phyloP scores from a whole-genome alignment of 2,113 vertebrate genomes.

The Gymnarchus niloticus region DNA sequence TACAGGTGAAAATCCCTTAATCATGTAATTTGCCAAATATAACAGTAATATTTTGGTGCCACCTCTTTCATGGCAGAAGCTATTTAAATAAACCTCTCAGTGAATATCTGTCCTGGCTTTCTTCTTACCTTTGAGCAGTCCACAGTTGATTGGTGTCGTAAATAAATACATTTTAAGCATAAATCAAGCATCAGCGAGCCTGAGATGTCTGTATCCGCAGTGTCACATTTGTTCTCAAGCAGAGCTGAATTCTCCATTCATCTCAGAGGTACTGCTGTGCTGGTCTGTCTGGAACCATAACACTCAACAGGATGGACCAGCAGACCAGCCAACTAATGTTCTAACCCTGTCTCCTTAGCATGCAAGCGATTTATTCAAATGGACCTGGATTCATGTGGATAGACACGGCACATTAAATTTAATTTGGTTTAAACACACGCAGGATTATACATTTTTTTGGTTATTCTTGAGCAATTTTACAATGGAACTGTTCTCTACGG shows the following conservation, averaged over 20 bases:
- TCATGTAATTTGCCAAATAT: background rate
- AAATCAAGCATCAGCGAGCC: slow-evolving; percentile 8
- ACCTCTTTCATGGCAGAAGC: too few relatives aligned
- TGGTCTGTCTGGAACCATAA: background rate
- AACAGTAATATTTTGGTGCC: background rate
- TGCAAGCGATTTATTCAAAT: background rate
- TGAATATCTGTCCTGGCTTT: too few relatives aligned
- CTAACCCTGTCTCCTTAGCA: background rate
- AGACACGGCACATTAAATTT: background rate
- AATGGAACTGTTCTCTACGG: too few relatives aligned
- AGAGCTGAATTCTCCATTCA: too few relatives aligned
- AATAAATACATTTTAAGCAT: too few relatives aligned
- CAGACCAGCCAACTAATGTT: background rate
- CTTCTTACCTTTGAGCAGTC: too few relatives aligned
- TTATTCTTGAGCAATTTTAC: too few relatives aligned
- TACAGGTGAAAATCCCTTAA: background rate
- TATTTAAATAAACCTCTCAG: too few relatives aligned
- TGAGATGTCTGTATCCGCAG: slow-evolving; percentile 22
- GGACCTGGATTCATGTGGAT: background rate
- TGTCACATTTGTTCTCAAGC: slow-evolving; percentile 29
- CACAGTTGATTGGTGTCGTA: too few relatives aligned
- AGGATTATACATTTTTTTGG: too few relatives aligned
- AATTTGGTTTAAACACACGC: too few relatives aligned
- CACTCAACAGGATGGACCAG: background rate
- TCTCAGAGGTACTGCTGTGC: background rate